Conservation (phyloP, 2,888 invertebrate genomes). For the Carabus problematicus region DNA sequence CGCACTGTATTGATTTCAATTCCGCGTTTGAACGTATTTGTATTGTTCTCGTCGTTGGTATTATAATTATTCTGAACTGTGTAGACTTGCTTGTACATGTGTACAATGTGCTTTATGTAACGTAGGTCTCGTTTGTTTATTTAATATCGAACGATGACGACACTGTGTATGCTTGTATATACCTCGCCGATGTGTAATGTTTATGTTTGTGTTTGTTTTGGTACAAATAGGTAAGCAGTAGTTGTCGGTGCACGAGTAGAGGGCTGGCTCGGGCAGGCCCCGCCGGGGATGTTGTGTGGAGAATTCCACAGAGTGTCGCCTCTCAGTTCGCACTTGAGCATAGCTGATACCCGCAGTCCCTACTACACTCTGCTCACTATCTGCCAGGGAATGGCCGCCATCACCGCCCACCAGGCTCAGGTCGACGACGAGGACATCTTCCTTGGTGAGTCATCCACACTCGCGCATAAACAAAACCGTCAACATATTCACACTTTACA, state of each 20-base stretch:
- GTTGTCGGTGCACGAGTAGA: slow-evolving; percentile 46
- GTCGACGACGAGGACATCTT: slow-evolving; percentile 70
- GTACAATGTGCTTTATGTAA: no score
- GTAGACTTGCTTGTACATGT: no score
- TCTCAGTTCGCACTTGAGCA: slow-evolving; percentile 59
- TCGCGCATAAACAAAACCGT: neutral
- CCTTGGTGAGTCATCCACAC: slow-evolving; percentile 63
- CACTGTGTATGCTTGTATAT: neutral
- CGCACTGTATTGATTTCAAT: no score
- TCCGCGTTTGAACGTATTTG: no score
- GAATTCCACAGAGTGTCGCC: slow-evolving; percentile 60
- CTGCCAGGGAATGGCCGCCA: slow-evolving; percentile 66
- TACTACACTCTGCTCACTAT: slow-evolving; percentile 67
- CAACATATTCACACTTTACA: no score
- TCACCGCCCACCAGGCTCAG: slow-evolving; percentile 61
- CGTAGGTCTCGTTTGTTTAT: no score
- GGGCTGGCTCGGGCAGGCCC: slow-evolving; percentile 19
- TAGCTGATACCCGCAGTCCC: slow-evolving; percentile 62
- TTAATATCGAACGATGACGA: no score
- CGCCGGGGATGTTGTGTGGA: slow-evolving; percentile 63
- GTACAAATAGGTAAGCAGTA: slow-evolving; percentile 55
- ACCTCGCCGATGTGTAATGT: neutral
- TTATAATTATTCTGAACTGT: no score
- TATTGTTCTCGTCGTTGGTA: no score
- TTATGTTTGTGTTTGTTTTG: slow-evolving; percentile 13